phyloP scores from a whole-genome alignment of 2,888 invertebrate species.

The Hypomecis punctinalis region DNA sequence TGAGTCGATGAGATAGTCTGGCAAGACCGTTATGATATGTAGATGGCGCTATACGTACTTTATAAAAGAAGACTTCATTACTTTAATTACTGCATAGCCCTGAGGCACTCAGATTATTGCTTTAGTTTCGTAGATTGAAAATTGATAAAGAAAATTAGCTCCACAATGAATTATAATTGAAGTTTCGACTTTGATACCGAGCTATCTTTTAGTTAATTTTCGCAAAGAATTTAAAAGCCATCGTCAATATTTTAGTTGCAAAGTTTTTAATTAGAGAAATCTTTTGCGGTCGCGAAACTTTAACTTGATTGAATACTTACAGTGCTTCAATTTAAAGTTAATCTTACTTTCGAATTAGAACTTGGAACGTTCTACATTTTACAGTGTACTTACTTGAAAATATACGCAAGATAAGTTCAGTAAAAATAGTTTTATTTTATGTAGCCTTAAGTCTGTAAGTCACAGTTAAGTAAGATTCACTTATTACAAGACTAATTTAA shows the following conservation, averaged over 20 bases:
- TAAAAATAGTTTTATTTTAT: too few relatives aligned
- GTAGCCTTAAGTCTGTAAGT: too few relatives aligned
- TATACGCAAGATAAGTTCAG: background rate
- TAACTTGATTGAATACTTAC: slow-evolving; percentile 29
- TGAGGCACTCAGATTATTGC: slow-evolving; percentile 39
- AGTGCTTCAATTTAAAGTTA: slow-evolving; percentile 28
- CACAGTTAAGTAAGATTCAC: too few relatives aligned
- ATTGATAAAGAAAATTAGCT: slow-evolving; percentile 43
- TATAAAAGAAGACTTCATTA: slow-evolving; percentile 55
- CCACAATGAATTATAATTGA: slow-evolving; percentile 39
- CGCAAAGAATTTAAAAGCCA: slow-evolving; percentile 26
- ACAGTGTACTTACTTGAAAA: slow-evolving; percentile 10
- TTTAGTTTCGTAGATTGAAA: slow-evolving; percentile 41
- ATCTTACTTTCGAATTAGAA: slow-evolving; percentile 19
- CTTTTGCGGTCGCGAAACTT: slow-evolving; percentile 31
- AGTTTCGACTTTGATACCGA: slow-evolving; percentile 31
- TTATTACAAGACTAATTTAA: too few relatives aligned
- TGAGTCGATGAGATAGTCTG: slow-evolving; percentile 38
- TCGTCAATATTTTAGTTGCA: slow-evolving; percentile 32
- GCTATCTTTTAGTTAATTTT: slow-evolving; percentile 23
- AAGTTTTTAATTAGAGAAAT: slow-evolving; percentile 35
- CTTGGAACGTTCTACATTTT: slow-evolving; percentile 15
- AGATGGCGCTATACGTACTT: slow-evolving; percentile 49
- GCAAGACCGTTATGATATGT: slow-evolving; percentile 43
- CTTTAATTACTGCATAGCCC: slow-evolving; percentile 50